phyloP scores from a whole-genome alignment of 2,888 invertebrate genomes.

The Luperina testacea region DNA sequence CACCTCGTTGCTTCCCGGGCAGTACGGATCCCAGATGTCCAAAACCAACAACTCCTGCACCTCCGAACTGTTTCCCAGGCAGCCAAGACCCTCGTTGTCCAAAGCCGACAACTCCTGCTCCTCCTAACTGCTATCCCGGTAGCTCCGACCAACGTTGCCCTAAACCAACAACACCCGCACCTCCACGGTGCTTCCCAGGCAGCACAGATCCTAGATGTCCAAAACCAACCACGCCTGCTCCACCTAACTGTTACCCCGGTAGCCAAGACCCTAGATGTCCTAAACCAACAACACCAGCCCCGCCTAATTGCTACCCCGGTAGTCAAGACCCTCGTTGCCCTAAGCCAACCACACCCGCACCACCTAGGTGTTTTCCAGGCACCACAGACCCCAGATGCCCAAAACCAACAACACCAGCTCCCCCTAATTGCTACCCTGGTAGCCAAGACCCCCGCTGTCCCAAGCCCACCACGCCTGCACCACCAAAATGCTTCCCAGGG shows the following conservation, averaged over 20 bases:
- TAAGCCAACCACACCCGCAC: constrained; percentile 46
- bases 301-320: constrained; percentile 73
- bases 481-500: constrained; percentile 71
- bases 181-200: constrained; percentile 68
- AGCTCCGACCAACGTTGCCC: no score
- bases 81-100: no score
- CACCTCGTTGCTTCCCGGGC: no score
- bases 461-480: not conserved
- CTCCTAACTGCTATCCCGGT: no score
- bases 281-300: constrained; percentile 61
- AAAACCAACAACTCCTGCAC: no score
- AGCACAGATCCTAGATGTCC: constrained; percentile 70
- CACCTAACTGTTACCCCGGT: not conserved
- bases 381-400: not conserved
- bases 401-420: not conserved
- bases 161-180: constrained; percentile 61
- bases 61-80: no score
- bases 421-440: constrained; percentile 66
- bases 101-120: no score
- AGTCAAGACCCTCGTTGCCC: constrained; percentile 70
- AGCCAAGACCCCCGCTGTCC: not conserved
- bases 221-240: constrained; percentile 65
- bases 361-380: not conserved
- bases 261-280: not conserved
- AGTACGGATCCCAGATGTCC: no score